Base-by-base conservation (phyloP, 2,888 invertebrate genomes). In the Aleiodes testaceus region DNA sequence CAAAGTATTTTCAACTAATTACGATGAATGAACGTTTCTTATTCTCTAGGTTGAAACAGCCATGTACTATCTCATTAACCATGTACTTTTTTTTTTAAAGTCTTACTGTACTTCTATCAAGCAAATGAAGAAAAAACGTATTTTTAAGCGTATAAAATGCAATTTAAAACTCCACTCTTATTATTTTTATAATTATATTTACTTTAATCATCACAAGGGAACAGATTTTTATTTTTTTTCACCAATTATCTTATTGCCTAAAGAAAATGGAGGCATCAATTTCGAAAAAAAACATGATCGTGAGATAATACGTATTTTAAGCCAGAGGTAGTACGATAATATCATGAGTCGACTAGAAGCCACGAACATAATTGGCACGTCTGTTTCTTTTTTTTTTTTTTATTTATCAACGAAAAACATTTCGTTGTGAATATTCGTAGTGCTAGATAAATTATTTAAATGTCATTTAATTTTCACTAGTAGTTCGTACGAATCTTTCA, bases 321-420 rank as follows among this genome's bases (percentile, higher is more conserved):
- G 36, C 36, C 14, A 59, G 70, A 70, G 70, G 70, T 70, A 70
- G 49, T 44, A 66, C 12, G 59, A 70, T 65, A 70, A 70, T 70
- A 66, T 70, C 66, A 66, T 49, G 42, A 70, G 53, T 59, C 36
- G 70, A 70, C 70, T 70, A 70, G 70, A 70, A 66, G 64, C 59
- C 70, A 70, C 66, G 22, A 59, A n/a, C 26, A n/a, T 42, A 47
- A 59, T 70, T 66, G 66, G 66, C 66, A 70, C 66, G 14, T 59
- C 14, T 59, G 59, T 59, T 42, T 59, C 9, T 9, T 36, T 36
- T 36, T 11, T 36, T 36, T 36, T 11, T 36, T 26, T 26, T 26
- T 26, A 2, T 36, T 36, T 36, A 2, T 36, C 36, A 36, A 36
- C 36, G 36, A 11, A 36, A 36, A 36, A 36, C 36, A 36, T 36